Percentiles rank a stretch among this genome's conserved stretches.
Conservation (phyloP, 2,888 invertebrate species). For the Stramonita haemastoma region DNA sequence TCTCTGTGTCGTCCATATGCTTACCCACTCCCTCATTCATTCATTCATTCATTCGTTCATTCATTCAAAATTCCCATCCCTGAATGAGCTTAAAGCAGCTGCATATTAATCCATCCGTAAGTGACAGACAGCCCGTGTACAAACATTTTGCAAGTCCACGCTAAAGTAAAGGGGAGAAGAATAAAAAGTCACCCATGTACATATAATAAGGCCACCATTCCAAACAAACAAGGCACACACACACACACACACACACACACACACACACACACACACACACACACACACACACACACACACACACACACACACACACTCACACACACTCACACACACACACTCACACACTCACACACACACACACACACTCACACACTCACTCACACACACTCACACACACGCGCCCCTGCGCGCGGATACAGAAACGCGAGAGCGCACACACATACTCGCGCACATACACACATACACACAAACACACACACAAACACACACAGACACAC, state of each 20-base stretch:
- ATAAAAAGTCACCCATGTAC: no score
- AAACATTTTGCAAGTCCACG: no score
- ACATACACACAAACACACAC: background rate
- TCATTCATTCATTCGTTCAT: no score
- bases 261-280: background rate
- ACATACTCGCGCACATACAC: background rate
- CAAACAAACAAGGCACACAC: background rate
- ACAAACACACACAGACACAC: background rate
- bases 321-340: background rate
- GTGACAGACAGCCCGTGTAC: no score
- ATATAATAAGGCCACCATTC: no score
- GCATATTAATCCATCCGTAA: no score
- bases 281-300: background rate
- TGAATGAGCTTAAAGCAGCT: no score
- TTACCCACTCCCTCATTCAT: no score
- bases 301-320: background rate
- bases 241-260: background rate
- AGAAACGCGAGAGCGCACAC: background rate
- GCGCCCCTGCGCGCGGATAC: background rate
- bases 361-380: background rate
- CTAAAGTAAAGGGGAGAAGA: no score
- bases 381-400: background rate
- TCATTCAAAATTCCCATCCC: no score
- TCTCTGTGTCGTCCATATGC: no score
- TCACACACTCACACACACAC: background rate